phyloP scores from a whole-genome alignment of 2,888 invertebrate genomes.

The Aphidius colemani region DNA sequence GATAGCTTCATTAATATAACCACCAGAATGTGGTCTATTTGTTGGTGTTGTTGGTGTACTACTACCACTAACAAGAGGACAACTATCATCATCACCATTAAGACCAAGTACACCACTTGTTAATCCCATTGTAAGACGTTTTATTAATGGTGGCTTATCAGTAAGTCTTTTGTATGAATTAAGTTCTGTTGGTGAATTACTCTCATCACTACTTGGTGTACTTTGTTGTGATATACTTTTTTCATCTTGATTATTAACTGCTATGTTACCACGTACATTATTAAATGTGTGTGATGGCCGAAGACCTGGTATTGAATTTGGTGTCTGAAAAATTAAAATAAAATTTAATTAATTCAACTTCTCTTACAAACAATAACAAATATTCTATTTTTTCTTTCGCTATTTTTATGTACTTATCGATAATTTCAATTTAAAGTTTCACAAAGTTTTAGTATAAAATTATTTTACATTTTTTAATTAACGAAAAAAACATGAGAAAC shows the following conservation, averaged over 20 bases:
- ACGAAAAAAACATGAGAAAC: no score
- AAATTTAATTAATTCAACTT: background rate
- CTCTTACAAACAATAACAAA: no score
- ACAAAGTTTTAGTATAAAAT: no score
- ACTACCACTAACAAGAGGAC: constrained; percentile 74
- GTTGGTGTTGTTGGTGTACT: constrained; percentile 70
- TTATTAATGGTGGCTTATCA: constrained; percentile 80
- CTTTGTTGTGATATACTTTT: constrained; percentile 63
- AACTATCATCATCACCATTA: constrained; percentile 71
- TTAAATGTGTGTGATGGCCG: constrained; percentile 66
- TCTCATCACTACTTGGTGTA: constrained; percentile 80
- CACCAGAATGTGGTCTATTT: constrained; percentile 73
- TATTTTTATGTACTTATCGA: no score
- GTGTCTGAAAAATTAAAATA: constrained; percentile 55
- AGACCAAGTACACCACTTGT: constrained; percentile 61
- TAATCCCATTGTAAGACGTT: constrained; percentile 78
- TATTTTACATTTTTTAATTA: no score
- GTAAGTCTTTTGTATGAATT: constrained; percentile 82
- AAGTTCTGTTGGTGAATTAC: constrained; percentile 85
- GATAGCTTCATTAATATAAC: constrained; percentile 80
- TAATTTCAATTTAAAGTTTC: no score
- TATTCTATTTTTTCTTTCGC: no score
- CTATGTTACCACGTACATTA: constrained; percentile 58
- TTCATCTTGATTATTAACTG: constrained; percentile 53
- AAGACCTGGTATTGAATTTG: constrained; percentile 72